phyloP scores from a whole-genome alignment of 2,113 vertebrate genomes.

The Odocoileus hemionus region DNA sequence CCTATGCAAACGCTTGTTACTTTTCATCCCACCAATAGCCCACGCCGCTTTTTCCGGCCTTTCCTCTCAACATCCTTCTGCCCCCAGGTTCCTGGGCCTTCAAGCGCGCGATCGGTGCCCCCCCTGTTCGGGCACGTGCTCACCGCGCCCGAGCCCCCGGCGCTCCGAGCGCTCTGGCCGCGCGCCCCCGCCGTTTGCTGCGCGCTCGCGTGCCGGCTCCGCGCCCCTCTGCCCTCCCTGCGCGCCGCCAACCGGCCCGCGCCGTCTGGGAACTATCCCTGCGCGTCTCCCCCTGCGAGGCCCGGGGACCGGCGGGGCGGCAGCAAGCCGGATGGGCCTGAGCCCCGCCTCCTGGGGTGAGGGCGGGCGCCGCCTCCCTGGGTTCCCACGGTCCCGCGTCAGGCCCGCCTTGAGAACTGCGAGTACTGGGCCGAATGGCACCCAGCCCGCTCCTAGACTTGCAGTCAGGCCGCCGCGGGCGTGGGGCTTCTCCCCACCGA shows the following conservation, averaged over 20 bases:
- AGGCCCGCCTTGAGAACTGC: accelerated
- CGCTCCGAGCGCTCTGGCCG: background rate
- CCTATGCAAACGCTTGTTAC: accelerated
- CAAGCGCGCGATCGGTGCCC: accelerated
- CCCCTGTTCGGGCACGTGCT: accelerated
- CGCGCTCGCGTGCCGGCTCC: background rate
- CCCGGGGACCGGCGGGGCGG: background rate
- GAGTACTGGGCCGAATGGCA: background rate
- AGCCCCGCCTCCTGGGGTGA: background rate
- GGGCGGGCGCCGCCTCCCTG: no score
- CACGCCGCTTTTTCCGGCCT: accelerated
- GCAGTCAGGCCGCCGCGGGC: background rate
- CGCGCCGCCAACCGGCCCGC: background rate
- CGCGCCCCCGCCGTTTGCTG: background rate
- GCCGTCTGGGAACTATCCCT: background rate
- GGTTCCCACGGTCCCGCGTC: background rate
- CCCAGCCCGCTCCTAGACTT: accelerated
- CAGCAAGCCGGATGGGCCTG: conserved; percentile 26
- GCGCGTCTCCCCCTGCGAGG: background rate
- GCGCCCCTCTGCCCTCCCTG: background rate
- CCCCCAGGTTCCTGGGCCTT: background rate
- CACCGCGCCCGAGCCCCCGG: no score
- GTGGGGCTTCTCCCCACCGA: no score
- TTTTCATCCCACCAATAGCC: accelerated
- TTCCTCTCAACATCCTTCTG: no score